A percentile compares a stretch with the other conserved stretches of the same genome.
phyloP scores from a whole-genome alignment of 2,888 invertebrate species.

The Allygus modestus region DNA sequence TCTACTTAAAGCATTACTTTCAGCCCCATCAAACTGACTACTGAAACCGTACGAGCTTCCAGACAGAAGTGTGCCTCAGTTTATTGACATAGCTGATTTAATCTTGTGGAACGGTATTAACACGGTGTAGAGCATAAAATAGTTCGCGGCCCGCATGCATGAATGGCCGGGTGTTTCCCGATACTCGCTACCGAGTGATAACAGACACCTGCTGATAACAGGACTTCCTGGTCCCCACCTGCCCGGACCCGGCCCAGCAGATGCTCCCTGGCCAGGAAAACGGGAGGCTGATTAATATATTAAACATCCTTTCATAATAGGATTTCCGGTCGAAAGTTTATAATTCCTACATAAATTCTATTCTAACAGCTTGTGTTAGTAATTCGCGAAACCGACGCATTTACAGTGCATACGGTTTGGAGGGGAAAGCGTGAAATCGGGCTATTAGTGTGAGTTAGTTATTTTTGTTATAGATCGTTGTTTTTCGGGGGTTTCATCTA shows the following conservation, averaged over 20 bases:
- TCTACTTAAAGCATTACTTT: too few species aligned
- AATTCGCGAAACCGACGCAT: not conserved
- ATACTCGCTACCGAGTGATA: slow-evolving; percentile 25
- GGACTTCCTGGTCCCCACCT: not conserved
- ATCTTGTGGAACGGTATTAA: too few species aligned
- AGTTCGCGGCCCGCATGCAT: slow-evolving; percentile 12
- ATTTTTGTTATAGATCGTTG: too few species aligned
- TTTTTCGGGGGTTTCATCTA: too few species aligned
- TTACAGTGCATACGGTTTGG: not conserved
- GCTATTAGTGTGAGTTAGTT: not conserved
- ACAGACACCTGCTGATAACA: slow-evolving; percentile 48
- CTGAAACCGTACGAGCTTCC: too few species aligned
- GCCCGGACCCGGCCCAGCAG: slow-evolving; percentile 16
- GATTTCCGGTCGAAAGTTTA: not conserved
- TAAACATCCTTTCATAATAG: not conserved
- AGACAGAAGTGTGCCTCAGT: too few species aligned
- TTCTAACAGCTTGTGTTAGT: not conserved
- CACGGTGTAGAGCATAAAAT: too few species aligned
- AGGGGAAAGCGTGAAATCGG: not conserved
- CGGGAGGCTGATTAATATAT: not conserved
- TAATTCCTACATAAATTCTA: slow-evolving; percentile 14
- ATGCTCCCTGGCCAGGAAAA: too few species aligned
- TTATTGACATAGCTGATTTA: too few species aligned
- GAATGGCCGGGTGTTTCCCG: slow-evolving; percentile 39
- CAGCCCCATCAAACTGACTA: too few species aligned